A percentile compares a stretch with the other conserved stretches of the same genome.
Evolutionary conservation across 2,888 invertebrate species (phyloP).

Genomic region (Bembecia ichneumoniformis): DNA sequence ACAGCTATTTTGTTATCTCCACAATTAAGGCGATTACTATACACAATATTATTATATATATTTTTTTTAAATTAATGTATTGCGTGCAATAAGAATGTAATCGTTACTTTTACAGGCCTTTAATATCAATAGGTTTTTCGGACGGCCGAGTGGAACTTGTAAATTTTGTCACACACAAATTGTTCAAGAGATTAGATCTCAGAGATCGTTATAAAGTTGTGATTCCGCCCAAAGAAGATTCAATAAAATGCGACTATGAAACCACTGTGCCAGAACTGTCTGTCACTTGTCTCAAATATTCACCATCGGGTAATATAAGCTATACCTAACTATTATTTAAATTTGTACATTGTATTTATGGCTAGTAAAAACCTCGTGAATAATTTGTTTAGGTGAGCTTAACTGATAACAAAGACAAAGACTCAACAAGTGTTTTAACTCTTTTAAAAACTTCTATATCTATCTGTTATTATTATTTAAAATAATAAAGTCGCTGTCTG

Average conservation of each 20-base stretch:
- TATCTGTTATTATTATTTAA: too few species aligned
- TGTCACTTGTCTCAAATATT: conserved; percentile 65
- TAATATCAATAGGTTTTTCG: conserved; percentile 57
- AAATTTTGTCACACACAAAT: conserved; percentile 48
- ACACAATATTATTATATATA: too few species aligned
- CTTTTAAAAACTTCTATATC: too few species aligned
- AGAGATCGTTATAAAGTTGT: conserved; percentile 36
- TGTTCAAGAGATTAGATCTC: conserved; percentile 35
- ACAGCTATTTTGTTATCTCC: too few species aligned
- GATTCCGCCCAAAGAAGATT: conserved; percentile 42
- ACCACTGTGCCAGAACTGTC: conserved; percentile 34
- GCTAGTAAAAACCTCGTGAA: too few species aligned
- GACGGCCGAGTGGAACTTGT: conserved; percentile 58
- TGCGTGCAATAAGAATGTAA: conserved; percentile 1
- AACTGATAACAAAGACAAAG: too few species aligned
- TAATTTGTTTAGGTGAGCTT: background rate
- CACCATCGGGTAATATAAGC: conserved; percentile 64
- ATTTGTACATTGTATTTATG: too few species aligned
- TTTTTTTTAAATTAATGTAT: background rate
- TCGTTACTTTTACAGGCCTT: conserved; percentile 36
- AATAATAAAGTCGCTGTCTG: conserved; percentile 2
- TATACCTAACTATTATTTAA: too few species aligned
- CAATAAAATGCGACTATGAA: conserved; percentile 34
- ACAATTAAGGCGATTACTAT: too few species aligned
- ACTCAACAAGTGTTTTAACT: too few species aligned